Conservation (phyloP, 2,113 vertebrate species). For the Odontesthes bonariensis region DNA sequence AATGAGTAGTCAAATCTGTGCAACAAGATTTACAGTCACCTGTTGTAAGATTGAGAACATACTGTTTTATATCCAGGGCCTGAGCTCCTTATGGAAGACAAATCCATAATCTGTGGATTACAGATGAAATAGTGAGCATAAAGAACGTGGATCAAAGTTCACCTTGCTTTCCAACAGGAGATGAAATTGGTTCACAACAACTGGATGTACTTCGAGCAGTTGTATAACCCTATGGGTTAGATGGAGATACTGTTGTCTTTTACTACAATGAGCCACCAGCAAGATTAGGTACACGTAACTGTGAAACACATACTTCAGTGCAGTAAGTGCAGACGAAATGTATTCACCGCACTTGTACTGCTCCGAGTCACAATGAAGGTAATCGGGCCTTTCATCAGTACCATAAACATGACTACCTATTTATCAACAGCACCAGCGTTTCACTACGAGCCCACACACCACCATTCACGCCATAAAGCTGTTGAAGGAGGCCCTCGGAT, state of each 20-base stretch:
- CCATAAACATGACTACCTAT: background rate
- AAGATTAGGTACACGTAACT: background rate
- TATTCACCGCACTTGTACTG: background rate
- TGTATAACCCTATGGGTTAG: background rate
- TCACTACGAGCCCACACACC: too few relatives aligned
- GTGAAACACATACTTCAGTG: too few relatives aligned
- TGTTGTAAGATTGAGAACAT: background rate
- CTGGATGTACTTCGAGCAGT: slow-evolving; percentile 7
- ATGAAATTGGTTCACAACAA: slow-evolving; percentile 10
- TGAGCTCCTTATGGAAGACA: slow-evolving; percentile 47
- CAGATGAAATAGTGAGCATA: slow-evolving; percentile 17
- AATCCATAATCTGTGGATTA: slow-evolving; percentile 52
- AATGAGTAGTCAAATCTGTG: background rate
- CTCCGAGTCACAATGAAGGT: background rate
- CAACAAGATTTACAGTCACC: background rate
- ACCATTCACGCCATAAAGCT: too few relatives aligned
- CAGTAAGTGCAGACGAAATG: background rate
- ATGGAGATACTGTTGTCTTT: background rate
- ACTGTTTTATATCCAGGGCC: slow-evolving; percentile 15
- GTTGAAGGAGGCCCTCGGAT: too few relatives aligned
- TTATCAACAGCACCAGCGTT: too few relatives aligned
- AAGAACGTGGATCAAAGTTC: slow-evolving; percentile 38
- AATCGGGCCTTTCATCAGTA: background rate
- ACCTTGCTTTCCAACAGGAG: slow-evolving; percentile 3
- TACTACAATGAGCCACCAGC: background rate